Evolutionary conservation across 2,797 vertebrate species (phyloP).

Genomic region (Pachyuromys duprasi): DNA sequence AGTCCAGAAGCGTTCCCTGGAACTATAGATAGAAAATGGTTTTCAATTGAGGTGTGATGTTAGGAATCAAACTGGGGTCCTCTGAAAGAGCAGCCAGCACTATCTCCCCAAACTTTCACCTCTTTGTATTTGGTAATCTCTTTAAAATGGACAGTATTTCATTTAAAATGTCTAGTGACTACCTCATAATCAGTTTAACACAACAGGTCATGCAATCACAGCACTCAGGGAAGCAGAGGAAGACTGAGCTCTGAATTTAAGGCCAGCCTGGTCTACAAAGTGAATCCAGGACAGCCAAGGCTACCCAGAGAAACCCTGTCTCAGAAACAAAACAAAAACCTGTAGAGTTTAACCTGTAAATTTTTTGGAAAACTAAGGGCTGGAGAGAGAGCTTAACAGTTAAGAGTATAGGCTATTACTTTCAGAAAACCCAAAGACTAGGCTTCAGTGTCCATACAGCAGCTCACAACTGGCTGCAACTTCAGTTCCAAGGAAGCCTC

Average conservation of each 20-base stretch:
- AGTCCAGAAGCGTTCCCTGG: neutral
- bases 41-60: neutral
- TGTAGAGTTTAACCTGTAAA: too few relatives aligned
- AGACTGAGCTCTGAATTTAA: too few relatives aligned
- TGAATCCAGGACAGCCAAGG: too few relatives aligned
- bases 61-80: neutral
- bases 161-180: slow-evolving; percentile 36
- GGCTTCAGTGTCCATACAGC: neutral
- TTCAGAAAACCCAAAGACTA: neutral
- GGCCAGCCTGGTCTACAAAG: too few relatives aligned
- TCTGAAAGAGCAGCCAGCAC: neutral
- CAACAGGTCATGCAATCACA: too few relatives aligned
- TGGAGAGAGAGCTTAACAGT: neutral
- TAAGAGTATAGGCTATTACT: neutral
- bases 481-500: neutral
- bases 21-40: neutral
- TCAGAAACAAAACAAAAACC: too few relatives aligned
- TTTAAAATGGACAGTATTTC: neutral
- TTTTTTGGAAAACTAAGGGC: neutral
- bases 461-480: neutral
- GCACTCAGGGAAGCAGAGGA: too few relatives aligned
- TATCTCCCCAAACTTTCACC: neutral
- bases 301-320: too few relatives aligned
- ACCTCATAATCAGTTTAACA: neutral
- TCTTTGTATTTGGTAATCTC: neutral